These are phyloP conservation scores for Anorthoa munda DNA, from an alignment of 2,888 invertebrate species.

Conservation along the genomic window DNA sequence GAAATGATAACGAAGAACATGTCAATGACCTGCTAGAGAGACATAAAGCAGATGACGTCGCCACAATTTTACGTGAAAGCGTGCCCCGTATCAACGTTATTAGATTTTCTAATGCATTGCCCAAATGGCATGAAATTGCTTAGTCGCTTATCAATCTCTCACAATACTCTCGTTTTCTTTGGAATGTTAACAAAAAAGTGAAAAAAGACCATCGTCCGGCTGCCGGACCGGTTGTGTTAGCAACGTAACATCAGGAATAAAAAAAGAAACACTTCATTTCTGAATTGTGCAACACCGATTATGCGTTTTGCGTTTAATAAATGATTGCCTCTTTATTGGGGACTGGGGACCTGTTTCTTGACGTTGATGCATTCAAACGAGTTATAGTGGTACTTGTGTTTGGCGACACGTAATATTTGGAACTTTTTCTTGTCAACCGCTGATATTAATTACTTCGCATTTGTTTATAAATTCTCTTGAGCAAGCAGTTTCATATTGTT, in stretches of 20 bases:
- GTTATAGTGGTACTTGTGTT: conserved; percentile 32
- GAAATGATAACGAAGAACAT: background rate
- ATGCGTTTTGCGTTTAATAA: conserved; percentile 64
- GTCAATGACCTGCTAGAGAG: conserved; percentile 15
- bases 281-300: conserved; percentile 72
- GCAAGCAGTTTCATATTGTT: conserved; percentile 1
- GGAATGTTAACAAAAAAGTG: conserved; percentile 75
- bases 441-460: conserved; percentile 2
- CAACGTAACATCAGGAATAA: conserved; percentile 68
- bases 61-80: conserved; percentile 76
- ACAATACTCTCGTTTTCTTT: conserved; percentile 79
- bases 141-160: conserved; percentile 69
- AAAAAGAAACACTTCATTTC: conserved; percentile 70
- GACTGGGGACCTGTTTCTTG: conserved; percentile 53
- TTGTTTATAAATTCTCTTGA: conserved; percentile 10
- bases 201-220: conserved; percentile 55
- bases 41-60: conserved; percentile 37
- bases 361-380: conserved; percentile 33
- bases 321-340: conserved; percentile 56
- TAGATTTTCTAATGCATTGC: conserved; percentile 70
- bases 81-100: conserved; percentile 64
- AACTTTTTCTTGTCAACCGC: conserved; percentile 12
- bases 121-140: conserved; percentile 80
- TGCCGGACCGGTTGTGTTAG: conserved; percentile 65
- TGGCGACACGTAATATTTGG: conserved; percentile 35